phyloP scores from a whole-genome alignment of 2,888 invertebrate genomes.

The Nymphalis urticae region DNA sequence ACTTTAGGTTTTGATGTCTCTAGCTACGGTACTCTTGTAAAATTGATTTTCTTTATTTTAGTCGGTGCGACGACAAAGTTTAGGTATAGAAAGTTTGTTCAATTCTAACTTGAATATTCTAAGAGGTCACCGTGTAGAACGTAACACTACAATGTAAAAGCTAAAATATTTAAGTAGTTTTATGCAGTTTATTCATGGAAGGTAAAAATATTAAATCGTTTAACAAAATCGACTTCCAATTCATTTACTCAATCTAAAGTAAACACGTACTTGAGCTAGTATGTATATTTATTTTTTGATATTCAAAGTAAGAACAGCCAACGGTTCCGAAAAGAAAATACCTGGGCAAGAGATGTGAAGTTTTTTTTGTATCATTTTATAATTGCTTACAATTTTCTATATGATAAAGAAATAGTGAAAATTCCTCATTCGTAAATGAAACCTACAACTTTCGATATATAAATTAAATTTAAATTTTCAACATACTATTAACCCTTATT shows the following conservation, averaged over 20 bases:
- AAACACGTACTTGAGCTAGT: too few species aligned
- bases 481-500: slow-evolving; percentile 60
- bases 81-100: slow-evolving; percentile 26
- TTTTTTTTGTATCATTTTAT: too few species aligned
- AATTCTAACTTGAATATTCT: slow-evolving; percentile 14
- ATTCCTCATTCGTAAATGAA: background rate
- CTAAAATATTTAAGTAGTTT: background rate
- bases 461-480: slow-evolving; percentile 44
- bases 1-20: slow-evolving; percentile 30
- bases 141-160: background rate
- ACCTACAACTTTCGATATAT: background rate
- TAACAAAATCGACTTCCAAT: background rate
- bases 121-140: background rate
- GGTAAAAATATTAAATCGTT: background rate
- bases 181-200: background rate
- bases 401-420: too few species aligned
- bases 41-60: slow-evolving; percentile 38
- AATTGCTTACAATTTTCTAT: too few species aligned
- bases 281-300: too few species aligned
- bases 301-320: too few species aligned
- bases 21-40: slow-evolving; percentile 30
- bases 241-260: too few species aligned
- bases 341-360: too few species aligned
- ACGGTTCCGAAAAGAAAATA: too few species aligned
- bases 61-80: slow-evolving; percentile 25